Percentiles rank a stretch among this genome's conserved stretches.
Conservation (phyloP, 2,113 vertebrate species). For the Aix galericulata region DNA sequence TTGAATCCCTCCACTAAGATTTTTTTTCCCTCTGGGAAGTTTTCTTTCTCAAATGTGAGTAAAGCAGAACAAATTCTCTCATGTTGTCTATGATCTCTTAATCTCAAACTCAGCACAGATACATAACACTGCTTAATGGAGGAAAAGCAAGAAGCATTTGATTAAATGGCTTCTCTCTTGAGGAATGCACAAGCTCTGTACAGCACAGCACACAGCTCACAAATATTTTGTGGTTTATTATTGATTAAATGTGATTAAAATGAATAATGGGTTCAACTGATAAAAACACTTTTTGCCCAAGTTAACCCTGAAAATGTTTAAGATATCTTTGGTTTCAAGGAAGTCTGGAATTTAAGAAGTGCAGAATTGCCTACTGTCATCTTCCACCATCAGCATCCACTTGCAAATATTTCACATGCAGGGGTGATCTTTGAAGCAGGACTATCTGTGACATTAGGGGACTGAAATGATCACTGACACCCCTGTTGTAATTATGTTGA, state of each 20-base stretch:
- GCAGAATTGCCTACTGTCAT: not conserved
- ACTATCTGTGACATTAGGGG: not conserved
- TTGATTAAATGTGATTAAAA: conserved; percentile 52
- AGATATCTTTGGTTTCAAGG: not conserved
- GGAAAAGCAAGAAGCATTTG: conserved; percentile 49
- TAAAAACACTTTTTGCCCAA: not conserved
- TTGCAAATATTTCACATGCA: not conserved
- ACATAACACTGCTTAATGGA: conserved; percentile 36
- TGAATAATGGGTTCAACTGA: conserved; percentile 19
- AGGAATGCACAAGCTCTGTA: not conserved
- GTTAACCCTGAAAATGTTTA: not conserved
- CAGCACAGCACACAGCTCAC: not conserved
- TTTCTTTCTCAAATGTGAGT: conserved; percentile 38
- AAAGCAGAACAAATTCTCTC: conserved; percentile 64
- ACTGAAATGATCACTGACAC: not conserved
- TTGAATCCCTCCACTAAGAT: not conserved
- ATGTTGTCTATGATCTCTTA: conserved; percentile 44
- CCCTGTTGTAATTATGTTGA: not conserved
- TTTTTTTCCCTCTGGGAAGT: not conserved
- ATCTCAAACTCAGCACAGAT: conserved; percentile 51
- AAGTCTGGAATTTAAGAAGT: not conserved
- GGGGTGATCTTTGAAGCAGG: not conserved
- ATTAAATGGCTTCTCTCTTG: conserved; percentile 61
- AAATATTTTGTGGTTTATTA: conserved; percentile 47
- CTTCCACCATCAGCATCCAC: not conserved